phyloP scores from a whole-genome alignment of 2,113 vertebrate genomes.

The Probosciger aterrimus region DNA sequence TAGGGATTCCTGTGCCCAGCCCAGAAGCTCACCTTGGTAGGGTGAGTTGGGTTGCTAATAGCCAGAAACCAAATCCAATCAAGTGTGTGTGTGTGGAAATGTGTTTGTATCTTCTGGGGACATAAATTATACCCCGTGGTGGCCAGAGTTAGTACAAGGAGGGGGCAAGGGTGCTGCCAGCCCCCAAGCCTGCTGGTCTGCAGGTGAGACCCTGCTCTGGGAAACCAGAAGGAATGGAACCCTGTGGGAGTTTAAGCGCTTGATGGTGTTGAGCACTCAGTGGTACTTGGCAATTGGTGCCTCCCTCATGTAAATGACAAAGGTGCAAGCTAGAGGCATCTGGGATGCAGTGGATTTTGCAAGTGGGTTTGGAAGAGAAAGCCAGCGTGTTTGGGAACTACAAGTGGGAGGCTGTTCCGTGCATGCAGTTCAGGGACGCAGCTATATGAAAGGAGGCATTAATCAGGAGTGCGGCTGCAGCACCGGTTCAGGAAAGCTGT shows the following conservation, averaged over 20 bases:
- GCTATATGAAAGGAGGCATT: conserved; percentile 47
- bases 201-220: neutral
- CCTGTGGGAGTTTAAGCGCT: rapidly evolving
- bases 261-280: neutral
- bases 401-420: conserved; percentile 40
- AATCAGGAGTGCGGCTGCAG: neutral
- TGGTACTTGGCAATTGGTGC: neutral
- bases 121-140: neutral
- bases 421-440: neutral
- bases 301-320: rapidly evolving
- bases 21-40: neutral
- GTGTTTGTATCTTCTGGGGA: neutral
- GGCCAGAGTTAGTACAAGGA: neutral
- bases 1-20: neutral
- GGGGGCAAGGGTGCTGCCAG: neutral
- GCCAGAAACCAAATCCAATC: neutral
- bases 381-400: neutral
- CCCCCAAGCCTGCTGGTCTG: neutral
- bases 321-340: neutral
- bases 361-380: neutral
- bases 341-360: neutral
- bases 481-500: neutral
- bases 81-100: neutral
- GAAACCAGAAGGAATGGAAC: neutral
- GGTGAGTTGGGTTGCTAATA: neutral